phyloP scores from a whole-genome alignment of 2,888 invertebrate species.

The Netelia virgata region DNA sequence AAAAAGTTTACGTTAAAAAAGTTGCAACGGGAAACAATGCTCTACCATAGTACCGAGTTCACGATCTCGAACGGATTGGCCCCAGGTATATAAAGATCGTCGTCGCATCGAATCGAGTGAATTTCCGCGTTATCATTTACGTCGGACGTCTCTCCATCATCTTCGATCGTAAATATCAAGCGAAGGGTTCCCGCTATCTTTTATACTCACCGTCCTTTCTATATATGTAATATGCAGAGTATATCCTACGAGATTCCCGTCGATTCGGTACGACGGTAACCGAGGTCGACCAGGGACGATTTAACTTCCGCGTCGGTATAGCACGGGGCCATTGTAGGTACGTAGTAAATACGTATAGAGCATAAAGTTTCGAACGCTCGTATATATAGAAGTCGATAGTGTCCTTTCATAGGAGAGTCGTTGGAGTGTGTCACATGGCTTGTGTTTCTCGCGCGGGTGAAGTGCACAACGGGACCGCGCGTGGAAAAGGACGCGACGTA shows the following conservation, averaged over 20 bases:
- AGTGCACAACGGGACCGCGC: slow-evolving; percentile 56
- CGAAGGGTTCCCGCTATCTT: slow-evolving; percentile 49
- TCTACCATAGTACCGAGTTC: too few species aligned
- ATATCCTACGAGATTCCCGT: slow-evolving; percentile 50
- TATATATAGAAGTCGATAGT: slow-evolving; percentile 46
- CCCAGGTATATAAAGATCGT: too few species aligned
- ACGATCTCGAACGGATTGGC: too few species aligned
- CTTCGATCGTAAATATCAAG: slow-evolving; percentile 60
- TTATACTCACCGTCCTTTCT: slow-evolving; percentile 32
- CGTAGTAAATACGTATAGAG: slow-evolving; percentile 49
- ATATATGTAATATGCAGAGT: slow-evolving; percentile 22
- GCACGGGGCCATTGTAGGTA: slow-evolving; percentile 35
- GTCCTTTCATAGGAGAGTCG: slow-evolving; percentile 42
- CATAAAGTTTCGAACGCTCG: slow-evolving; percentile 32
- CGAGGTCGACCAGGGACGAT: slow-evolving; percentile 53
- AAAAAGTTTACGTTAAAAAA: too few species aligned
- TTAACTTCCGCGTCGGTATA: slow-evolving; percentile 60
- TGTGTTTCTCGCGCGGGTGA: slow-evolving; percentile 40
- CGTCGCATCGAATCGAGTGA: slow-evolving; percentile 43
- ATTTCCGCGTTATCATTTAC: slow-evolving; percentile 58
- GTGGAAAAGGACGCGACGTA: slow-evolving; percentile 47
- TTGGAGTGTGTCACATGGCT: slow-evolving; percentile 55
- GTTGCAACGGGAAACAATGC: too few species aligned
- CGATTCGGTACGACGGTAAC: slow-evolving; percentile 53
- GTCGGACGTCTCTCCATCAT: slow-evolving; percentile 46